Evolutionary conservation across 2,797 vertebrate genomes (phyloP), one percentile per base, ranked within the genome.

Genomic region (Crenuchus spilurus): DNA sequence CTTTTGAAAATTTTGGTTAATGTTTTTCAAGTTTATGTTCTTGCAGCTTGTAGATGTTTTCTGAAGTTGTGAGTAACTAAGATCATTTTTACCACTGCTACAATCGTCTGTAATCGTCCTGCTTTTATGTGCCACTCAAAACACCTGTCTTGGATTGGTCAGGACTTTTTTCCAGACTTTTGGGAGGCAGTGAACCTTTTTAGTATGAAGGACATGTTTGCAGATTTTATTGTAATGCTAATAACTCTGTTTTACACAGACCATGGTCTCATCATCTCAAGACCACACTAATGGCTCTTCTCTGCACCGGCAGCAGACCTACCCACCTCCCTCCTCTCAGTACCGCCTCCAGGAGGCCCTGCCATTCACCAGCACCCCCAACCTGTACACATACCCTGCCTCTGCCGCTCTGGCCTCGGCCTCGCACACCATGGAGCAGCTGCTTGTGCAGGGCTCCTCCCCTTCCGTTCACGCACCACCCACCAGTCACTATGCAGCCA

Each of bases 261-360:
- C 58, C 62, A 39, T 74, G 8, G 94, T 93, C 30, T 91, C 94
- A 74, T 92, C 95, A 67, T 94, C 96, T 49, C 96, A 99, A 91
- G 96, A 97, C 87, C 92, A 94, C 11, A 79, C 78, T 0, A 91
- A 92, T 69, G 61, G 85, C 4, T 89, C 88, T 0, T 79, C 73
- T 4, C 68, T 83, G 10, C 96, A 95, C 18, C 94, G 95, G 79
- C 97, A 98, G 90, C 95, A 95, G 82, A 94, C 95, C 0, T 97
- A 95, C 61, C 95, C 96, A 42, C 92, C 95, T 30, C 90, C 93
- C 55, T 89, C 94, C 22, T 92, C 97, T 86, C 96, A 98, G 83
- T 98, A 97, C 88, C 91, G 87, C 78, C 97, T 98, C 82, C 95
- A 96, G 31, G 96, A 98, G 52, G 92, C 95, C 49, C 92, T 95